Conservation (phyloP, 1,140 invertebrate genomes). For the Conopomorpha cramerella region DNA sequence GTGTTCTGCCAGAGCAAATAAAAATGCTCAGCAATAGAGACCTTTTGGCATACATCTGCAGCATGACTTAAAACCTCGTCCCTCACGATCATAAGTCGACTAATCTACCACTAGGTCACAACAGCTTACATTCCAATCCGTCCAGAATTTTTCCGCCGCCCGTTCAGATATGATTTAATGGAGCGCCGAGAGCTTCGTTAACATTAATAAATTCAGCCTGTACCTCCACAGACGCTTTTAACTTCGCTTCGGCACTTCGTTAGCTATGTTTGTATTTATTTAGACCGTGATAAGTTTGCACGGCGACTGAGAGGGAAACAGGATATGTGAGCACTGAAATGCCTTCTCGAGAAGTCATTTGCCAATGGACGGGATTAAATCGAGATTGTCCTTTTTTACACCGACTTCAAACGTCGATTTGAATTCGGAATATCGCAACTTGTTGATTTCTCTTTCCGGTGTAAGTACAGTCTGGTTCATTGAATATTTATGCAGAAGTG, state of each 20-base stretch:
- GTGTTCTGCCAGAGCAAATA: no score
- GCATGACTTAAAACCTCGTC: no score
- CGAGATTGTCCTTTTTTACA: not conserved
- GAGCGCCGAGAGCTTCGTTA: slow-evolving; percentile 38
- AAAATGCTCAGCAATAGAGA: no score
- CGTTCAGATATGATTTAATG: slow-evolving; percentile 52
- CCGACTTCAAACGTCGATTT: not conserved
- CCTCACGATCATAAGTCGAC: no score
- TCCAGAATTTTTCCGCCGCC: slow-evolving; percentile 39
- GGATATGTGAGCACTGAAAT: slow-evolving; percentile 25
- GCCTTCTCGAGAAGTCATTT: slow-evolving; percentile 24
- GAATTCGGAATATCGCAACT: not conserved
- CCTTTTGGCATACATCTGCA: no score
- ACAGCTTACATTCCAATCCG: no score
- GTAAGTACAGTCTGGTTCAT: no score
- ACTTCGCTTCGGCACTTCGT: slow-evolving; percentile 50
- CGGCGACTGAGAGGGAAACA: slow-evolving; percentile 29
- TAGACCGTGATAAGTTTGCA: slow-evolving; percentile 44
- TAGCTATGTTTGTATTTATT: slow-evolving; percentile 49
- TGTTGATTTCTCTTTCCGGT: no score
- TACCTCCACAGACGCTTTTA: slow-evolving; percentile 29
- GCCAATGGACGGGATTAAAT: slow-evolving; percentile 13
- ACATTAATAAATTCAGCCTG: slow-evolving; percentile 39
- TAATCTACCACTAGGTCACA: no score
- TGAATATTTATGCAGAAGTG: no score